Percentiles rank a stretch among this genome's conserved stretches.
phyloP scores from a whole-genome alignment of 2,888 invertebrate species.

The Craniophora ligustri region DNA sequence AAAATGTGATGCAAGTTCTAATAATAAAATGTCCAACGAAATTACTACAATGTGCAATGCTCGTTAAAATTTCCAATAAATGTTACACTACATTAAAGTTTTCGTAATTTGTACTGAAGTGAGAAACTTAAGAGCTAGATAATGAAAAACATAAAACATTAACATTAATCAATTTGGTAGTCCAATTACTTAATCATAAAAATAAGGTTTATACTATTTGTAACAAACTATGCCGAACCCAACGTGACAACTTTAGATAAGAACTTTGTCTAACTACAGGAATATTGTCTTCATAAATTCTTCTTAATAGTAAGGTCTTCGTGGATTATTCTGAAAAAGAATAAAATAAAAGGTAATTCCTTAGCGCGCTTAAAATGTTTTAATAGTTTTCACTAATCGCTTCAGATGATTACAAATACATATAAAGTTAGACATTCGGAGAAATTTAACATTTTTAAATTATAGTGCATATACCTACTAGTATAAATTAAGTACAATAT shows the following conservation, averaged over 20 bases:
- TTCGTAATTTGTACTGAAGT: slow-evolving; percentile 28
- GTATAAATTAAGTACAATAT: no score
- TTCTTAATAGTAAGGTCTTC: slow-evolving; percentile 94
- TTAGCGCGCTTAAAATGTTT: slow-evolving; percentile 88
- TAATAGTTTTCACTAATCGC: slow-evolving; percentile 75
- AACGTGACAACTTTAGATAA: slow-evolving; percentile 14
- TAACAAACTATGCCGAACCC: slow-evolving; percentile 9
- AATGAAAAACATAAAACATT: neutral
- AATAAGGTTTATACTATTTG: slow-evolving; percentile 11
- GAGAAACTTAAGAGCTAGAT: slow-evolving; percentile 19
- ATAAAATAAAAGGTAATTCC: slow-evolving; percentile 28
- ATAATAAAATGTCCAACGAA: neutral
- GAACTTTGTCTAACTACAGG: slow-evolving; percentile 32
- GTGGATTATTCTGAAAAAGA: slow-evolving; percentile 94
- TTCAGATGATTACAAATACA: no score
- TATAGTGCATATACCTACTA: no score
- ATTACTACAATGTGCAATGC: neutral
- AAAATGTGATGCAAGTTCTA: no score
- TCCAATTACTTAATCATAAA: slow-evolving; percentile 21
- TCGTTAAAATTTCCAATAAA: neutral
- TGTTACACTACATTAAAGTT: neutral
- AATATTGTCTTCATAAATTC: slow-evolving; percentile 39
- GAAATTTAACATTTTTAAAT: no score
- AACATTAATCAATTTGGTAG: slow-evolving; percentile 28
- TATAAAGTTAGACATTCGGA: no score